phyloP scores from a whole-genome alignment of 2,888 invertebrate genomes.

The Sarcophaga variegata region DNA sequence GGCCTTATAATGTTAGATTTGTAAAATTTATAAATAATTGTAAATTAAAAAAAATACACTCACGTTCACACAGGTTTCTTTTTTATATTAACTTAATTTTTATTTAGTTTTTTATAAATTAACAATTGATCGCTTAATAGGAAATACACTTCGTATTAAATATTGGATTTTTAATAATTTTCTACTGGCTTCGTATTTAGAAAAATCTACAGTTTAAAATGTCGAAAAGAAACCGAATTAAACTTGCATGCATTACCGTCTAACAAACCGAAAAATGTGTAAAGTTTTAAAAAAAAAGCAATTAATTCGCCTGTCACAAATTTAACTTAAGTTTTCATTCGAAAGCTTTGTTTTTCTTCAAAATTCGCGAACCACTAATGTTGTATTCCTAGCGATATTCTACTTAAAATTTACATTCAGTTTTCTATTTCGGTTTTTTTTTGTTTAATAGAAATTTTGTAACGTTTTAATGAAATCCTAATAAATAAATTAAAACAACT shows the following conservation, averaged over 20 bases:
- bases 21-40: slow-evolving; percentile 71
- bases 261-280: too few species aligned
- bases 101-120: slow-evolving; percentile 25
- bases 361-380: not conserved
- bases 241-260: too few species aligned
- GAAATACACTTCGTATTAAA: not conserved
- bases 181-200: too few species aligned
- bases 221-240: too few species aligned
- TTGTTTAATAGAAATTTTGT: not conserved
- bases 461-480: not conserved
- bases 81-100: slow-evolving; percentile 56
- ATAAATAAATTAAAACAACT: not conserved
- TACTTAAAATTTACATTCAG: not conserved
- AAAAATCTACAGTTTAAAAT: too few species aligned
- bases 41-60: slow-evolving; percentile 59
- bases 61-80: slow-evolving; percentile 24
- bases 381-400: not conserved
- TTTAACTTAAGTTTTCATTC: too few species aligned
- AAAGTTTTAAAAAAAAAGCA: too few species aligned
- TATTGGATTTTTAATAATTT: not conserved
- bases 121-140: not conserved
- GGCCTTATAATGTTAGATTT: slow-evolving; percentile 74
- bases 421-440: not conserved
- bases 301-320: too few species aligned
- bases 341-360: not conserved